Evolutionary conservation across 2,797 vertebrate species (phyloP).

Genomic region (Anabacerthia variegaticeps): DNA sequence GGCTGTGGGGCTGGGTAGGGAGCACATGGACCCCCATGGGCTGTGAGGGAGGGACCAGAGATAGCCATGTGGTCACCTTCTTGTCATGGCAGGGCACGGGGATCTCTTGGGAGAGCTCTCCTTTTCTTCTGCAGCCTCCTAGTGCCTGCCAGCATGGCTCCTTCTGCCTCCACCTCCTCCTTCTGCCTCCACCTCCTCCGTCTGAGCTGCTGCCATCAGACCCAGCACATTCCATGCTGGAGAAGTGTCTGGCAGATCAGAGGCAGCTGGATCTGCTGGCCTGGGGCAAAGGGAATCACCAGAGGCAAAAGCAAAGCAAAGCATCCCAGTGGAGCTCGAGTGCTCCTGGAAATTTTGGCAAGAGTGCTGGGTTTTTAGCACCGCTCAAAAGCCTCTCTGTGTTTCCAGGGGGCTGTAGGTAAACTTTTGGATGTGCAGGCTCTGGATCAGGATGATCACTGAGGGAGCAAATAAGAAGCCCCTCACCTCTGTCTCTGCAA

Average conservation of each 20-base stretch:
- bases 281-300: not conserved
- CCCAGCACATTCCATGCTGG: not conserved
- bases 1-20: not conserved
- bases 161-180: not conserved
- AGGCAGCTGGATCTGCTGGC: not conserved
- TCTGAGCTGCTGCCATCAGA: fast-evolving
- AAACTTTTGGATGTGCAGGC: not conserved
- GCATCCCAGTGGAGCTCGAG: fast-evolving
- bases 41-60: not conserved
- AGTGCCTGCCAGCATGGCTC: not conserved
- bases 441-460: not conserved
- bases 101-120: not conserved
- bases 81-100: not conserved
- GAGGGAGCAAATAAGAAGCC: fast-evolving
- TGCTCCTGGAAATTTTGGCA: not conserved
- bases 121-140: not conserved
- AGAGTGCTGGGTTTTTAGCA: not conserved
- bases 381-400: fast-evolving
- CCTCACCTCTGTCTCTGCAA: not conserved
- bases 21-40: fast-evolving
- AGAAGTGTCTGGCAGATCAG: not conserved
- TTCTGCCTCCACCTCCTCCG: not conserved
- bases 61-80: not conserved
- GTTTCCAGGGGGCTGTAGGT: not conserved
- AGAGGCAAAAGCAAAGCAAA: not conserved